Conservation (phyloP, 2,113 vertebrate genomes). For the Muntiacus muntjak region DNA sequence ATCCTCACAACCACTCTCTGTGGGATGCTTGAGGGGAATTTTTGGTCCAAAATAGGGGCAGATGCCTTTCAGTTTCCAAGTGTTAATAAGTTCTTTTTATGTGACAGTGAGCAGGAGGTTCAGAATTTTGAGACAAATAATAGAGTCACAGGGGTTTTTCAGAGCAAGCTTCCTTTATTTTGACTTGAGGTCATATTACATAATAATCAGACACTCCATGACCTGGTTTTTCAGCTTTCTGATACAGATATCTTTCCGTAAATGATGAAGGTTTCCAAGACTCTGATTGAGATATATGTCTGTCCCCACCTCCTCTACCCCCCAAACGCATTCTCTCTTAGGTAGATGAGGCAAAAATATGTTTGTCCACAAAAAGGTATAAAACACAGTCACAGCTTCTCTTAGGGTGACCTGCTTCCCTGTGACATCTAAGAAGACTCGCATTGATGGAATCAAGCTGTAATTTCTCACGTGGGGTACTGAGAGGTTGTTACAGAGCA, state of each 20-base stretch:
- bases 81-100: not conserved
- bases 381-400: not conserved
- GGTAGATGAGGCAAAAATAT: not conserved
- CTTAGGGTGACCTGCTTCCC: not conserved
- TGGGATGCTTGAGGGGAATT: constrained; percentile 1
- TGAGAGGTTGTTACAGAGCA: not conserved
- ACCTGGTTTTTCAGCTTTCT: not conserved
- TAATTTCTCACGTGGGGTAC: not conserved
- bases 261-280: not conserved
- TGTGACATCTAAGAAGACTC: not conserved
- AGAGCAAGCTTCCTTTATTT: not conserved
- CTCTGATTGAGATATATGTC: not conserved
- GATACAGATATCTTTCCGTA: not conserved
- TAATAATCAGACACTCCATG: not conserved
- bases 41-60: not conserved
- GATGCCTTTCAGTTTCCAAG: not conserved
- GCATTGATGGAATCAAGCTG: not conserved
- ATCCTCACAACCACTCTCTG: not conserved
- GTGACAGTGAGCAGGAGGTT: not conserved
- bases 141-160: not conserved
- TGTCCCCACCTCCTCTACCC: not conserved
- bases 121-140: not conserved
- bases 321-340: not conserved
- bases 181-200: not conserved
- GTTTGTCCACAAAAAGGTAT: not conserved